These are phyloP conservation scores for Triplophysa tibetana DNA, from an alignment of 2,113 vertebrate species.

Conservation along the genomic window DNA sequence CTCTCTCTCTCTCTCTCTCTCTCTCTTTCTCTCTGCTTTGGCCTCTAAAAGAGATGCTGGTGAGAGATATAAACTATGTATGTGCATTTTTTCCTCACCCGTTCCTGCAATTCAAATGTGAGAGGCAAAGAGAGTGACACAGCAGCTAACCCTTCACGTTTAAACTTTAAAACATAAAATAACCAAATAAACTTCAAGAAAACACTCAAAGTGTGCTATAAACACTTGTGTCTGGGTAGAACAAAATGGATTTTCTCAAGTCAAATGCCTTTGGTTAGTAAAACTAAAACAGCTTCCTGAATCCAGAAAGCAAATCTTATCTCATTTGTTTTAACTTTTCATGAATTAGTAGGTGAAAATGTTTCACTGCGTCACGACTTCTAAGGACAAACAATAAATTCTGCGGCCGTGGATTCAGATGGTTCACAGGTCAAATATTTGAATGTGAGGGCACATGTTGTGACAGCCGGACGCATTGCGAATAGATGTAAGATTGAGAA, in stretches of 20 bases:
- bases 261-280: conserved; percentile 69
- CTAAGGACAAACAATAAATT: conserved; percentile 13
- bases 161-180: conserved; percentile 65
- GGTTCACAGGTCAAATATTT: conserved; percentile 18
- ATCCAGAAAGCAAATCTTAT: background rate
- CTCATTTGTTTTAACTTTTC: conserved; percentile 32
- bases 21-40: conserved; percentile 18
- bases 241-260: conserved; percentile 76
- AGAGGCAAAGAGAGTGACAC: conserved; percentile 51
- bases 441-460: conserved; percentile 33
- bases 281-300: conserved; percentile 57
- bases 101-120: conserved; percentile 49
- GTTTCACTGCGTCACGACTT: background rate
- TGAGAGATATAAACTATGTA: conserved; percentile 50
- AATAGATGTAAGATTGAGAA: conserved; percentile 9
- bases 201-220: conserved; percentile 50
- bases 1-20: conserved; percentile 18
- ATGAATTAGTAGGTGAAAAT: background rate
- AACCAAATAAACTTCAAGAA: conserved; percentile 54
- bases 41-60: conserved; percentile 38
- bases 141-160: conserved; percentile 74
- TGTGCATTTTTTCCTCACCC: conserved; percentile 34
- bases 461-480: conserved; percentile 34
- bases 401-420: background rate
- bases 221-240: conserved; percentile 67